Evolutionary conservation across 2,888 invertebrate species (phyloP), one percentile per base, ranked within the genome.

Genomic region (Drosophila flavopinicola): DNA sequence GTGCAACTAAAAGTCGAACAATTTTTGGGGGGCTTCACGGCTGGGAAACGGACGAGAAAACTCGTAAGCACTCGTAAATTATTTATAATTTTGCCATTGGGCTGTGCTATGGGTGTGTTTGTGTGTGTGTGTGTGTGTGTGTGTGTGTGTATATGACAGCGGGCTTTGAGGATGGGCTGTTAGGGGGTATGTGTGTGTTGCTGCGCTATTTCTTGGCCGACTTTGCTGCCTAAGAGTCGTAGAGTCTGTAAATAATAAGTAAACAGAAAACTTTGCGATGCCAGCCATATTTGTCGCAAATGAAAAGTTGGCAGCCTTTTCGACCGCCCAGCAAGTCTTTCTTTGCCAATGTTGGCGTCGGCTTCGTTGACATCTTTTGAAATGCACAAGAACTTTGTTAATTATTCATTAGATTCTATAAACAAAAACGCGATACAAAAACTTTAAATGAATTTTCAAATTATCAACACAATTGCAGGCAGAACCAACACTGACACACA

Each of bases 401-500:
- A 84, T 84, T 84, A 84, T 84, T 84, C 86, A 84, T 87, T 84
- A 83, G 84, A 87, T 84, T 84, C 87, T 79, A 84, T 87, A 87
- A 84, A 84, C 87, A 87, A 87, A 82, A 87, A 85, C 86, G 86
- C 84, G 86, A 87, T 85, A 87, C 84, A 86, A 79, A 84, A 87
- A 87, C 87, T 85, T 87, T 87, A 87, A 84, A 87, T 87, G 87
- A 87, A 85, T 85, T 87, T 85, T 79, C 80, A 86, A 87, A 85
- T 85, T 85, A 85, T 87, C 87, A 87, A 86, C 86, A 85, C 87
- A 85, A 85, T 87, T 87, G 84, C 87, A 85, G 86, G 69, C 84
- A 87, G 79, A 85, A 84, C 77, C 80, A 47, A 51, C 38, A 58
- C 39, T 52, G 32, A 49, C 10, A 59, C 27, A 41, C 23, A 44